These are phyloP conservation scores for Sapajus apella DNA, from an alignment of 2,113 vertebrate genomes.

Conservation along the genomic window DNA sequence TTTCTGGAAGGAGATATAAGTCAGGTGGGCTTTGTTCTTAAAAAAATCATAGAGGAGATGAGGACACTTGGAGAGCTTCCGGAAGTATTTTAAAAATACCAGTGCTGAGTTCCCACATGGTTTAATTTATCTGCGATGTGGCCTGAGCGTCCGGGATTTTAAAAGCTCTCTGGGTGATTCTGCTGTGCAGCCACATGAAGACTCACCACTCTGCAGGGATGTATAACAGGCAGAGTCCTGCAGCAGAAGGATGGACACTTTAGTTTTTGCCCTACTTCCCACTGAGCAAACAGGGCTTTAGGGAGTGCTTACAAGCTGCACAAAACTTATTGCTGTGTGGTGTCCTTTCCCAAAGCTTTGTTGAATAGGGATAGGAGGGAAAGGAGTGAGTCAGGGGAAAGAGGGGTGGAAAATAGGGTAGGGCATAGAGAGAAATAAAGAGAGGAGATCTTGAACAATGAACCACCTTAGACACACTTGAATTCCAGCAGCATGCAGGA, in stretches of 20 bases:
- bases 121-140: neutral
- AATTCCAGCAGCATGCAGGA: neutral
- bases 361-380: neutral
- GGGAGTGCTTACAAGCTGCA: neutral
- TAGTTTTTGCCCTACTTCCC: slow-evolving; percentile 28
- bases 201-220: neutral
- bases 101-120: neutral
- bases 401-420: rapidly evolving
- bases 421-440: rapidly evolving
- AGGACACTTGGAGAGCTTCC: neutral
- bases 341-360: neutral
- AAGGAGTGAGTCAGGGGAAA: neutral
- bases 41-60: neutral
- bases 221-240: neutral
- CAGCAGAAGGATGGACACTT: neutral
- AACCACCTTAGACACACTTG: neutral
- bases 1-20: neutral
- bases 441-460: neutral
- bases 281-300: neutral
- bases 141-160: neutral
- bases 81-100: neutral
- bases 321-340: neutral
- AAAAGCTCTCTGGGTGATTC: slow-evolving; percentile 7
- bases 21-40: neutral
- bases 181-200: neutral